Conservation (phyloP, 2,113 vertebrate genomes). For the Siniperca knerii region DNA sequence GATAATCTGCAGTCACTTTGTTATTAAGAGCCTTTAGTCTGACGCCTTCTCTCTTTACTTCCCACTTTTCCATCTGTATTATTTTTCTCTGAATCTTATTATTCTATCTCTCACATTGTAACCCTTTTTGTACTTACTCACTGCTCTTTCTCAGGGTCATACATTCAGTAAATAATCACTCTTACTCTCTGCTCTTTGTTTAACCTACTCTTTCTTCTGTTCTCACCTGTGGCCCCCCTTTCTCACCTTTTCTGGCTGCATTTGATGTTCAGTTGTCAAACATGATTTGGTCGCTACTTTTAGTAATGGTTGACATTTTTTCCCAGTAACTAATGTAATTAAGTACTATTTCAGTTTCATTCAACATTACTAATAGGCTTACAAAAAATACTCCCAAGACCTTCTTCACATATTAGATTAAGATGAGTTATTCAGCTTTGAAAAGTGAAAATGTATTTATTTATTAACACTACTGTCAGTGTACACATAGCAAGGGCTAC, state of each 20-base stretch:
- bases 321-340: too few species aligned
- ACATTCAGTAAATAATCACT: background rate
- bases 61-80: constrained; percentile 21
- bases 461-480: too few species aligned
- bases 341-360: background rate
- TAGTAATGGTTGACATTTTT: too few species aligned
- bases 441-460: too few species aligned
- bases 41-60: constrained; percentile 3
- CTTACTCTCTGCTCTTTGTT: too few species aligned
- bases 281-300: too few species aligned
- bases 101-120: background rate
- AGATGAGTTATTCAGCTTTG: too few species aligned
- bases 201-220: background rate
- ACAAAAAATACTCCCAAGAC: too few species aligned
- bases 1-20: constrained; percentile 47
- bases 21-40: constrained; percentile 35
- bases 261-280: background rate
- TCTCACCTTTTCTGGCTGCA: background rate
- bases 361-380: too few species aligned
- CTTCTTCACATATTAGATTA: too few species aligned
- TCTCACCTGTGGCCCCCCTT: background rate
- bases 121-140: background rate
- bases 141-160: background rate
- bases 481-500: too few species aligned
- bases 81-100: constrained; percentile 6